These are phyloP conservation scores for Crocodylus rhombifer DNA, from an alignment of 2,797 vertebrate genomes.

Conservation along the genomic window DNA sequence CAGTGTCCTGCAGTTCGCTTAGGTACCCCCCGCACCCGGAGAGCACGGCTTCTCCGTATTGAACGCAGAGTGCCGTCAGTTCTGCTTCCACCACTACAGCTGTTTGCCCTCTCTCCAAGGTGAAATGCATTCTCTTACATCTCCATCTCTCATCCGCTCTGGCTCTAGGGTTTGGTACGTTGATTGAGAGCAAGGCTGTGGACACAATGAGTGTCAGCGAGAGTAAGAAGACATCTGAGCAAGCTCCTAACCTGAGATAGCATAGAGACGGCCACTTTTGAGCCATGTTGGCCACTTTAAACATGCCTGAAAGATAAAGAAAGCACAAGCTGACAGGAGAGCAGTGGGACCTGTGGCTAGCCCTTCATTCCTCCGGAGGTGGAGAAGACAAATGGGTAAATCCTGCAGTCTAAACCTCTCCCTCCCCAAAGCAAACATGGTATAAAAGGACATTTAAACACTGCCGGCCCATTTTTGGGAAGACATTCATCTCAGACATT, in stretches of 20 bases:
- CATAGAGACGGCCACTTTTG: background rate
- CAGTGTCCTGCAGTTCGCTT: background rate
- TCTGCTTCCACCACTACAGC: background rate
- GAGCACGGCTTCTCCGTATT: background rate
- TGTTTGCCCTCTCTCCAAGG: background rate
- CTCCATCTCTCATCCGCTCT: background rate
- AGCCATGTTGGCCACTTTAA: background rate
- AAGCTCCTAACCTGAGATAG: background rate
- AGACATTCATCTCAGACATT: background rate
- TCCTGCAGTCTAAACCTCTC: constrained; percentile 20
- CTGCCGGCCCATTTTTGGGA: background rate
- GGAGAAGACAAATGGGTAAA: background rate
- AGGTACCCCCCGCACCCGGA: background rate
- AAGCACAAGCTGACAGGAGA: background rate
- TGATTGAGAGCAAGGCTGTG: background rate
- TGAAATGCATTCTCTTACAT: background rate
- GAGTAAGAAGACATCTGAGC: background rate
- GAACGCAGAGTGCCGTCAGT: background rate
- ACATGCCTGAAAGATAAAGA: background rate
- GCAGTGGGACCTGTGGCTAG: background rate
- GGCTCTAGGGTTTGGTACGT: background rate
- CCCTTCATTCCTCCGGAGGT: background rate
- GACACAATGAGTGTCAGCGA: background rate
- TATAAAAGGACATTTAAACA: background rate
- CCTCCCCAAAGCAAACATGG: background rate